Evolutionary conservation across 2,888 invertebrate genomes (phyloP).

Genomic region (Platerodrilus igneus): DNA sequence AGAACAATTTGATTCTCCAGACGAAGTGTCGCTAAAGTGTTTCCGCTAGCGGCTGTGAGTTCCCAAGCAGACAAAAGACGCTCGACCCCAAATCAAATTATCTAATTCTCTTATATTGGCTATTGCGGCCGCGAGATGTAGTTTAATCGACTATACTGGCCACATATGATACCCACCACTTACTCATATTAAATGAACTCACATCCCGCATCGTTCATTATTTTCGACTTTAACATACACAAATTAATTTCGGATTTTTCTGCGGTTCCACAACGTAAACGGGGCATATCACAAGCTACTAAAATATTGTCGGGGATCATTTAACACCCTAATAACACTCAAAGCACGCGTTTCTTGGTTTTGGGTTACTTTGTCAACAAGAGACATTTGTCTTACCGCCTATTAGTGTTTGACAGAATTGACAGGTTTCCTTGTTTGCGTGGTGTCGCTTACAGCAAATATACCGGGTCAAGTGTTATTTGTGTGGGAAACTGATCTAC

Average conservation of each 20-base stretch:
- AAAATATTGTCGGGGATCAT: slow-evolving; percentile 40
- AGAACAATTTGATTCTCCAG: slow-evolving; percentile 20
- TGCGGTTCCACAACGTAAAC: slow-evolving; percentile 26
- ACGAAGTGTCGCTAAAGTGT: slow-evolving; percentile 40
- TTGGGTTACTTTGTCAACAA: slow-evolving; percentile 42
- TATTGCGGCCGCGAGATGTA: slow-evolving; percentile 41
- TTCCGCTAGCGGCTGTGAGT: slow-evolving; percentile 46
- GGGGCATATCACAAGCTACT: slow-evolving; percentile 31
- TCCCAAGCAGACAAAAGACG: slow-evolving; percentile 49
- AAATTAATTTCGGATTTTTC: slow-evolving; percentile 4
- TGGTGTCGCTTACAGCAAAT: slow-evolving; percentile 22
- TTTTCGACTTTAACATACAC: slow-evolving; percentile 2
- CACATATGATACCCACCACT: slow-evolving; percentile 36
- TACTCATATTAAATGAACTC: too few species aligned
- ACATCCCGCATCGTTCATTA: too few species aligned
- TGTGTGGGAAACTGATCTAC: slow-evolving; percentile 14
- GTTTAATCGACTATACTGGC: slow-evolving; percentile 40
- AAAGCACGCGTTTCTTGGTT: slow-evolving; percentile 36
- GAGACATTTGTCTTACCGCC: slow-evolving; percentile 43
- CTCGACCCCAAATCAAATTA: slow-evolving; percentile 49
- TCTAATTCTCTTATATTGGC: slow-evolving; percentile 48
- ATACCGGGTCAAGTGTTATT: slow-evolving; percentile 23
- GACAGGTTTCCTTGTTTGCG: slow-evolving; percentile 42
- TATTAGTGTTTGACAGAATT: slow-evolving; percentile 42
- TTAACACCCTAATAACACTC: slow-evolving; percentile 39